Base-by-base conservation (phyloP, 2,113 vertebrate species). In the Sphyrna mokarran region DNA sequence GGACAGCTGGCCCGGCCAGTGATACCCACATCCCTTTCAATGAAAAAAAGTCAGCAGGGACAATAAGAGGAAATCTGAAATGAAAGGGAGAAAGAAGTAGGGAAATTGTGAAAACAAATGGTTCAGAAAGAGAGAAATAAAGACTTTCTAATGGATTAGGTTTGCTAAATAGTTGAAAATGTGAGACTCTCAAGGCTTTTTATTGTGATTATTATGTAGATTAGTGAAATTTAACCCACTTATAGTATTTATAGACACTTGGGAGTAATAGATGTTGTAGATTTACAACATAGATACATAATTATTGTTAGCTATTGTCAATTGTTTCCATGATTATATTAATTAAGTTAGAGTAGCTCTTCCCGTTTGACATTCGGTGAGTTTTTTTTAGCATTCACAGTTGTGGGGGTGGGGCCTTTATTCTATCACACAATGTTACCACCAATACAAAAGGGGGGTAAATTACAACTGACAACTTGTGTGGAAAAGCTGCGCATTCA, bases 291-390 rank as follows among this genome's bases (percentile, higher is more conserved):
- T 83, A 43, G 80, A 83, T 83, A 37, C 80, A 22, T 43, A 83
- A 83, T 83, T 83, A 83, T 83, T 83, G 80, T 83, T 83, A 83
- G 80, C 80, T 83, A 83, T 40, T 83, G 80, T 83, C 80, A 83
- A 40, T 83, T 83, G 80, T 83, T 83, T 83, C 80, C 80, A 40
- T 83, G 37, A 83, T 83, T 83, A 83, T 83, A 83, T 83, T 83
- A 18, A 83, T 83, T 83, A 83, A 83, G 80, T 83, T 40, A 40
- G 80, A 83, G 37, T 83, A 20, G 80, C 16, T 83, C 37, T 83
- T 83, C 4, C 13, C 5, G 16, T 83, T 83, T 83, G 80, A 83
- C 80, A 40, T 83, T 83, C 37, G 16, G 18, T 83, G 72, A 76
- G 80, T 83, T 83, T 83, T 83, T 83, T 83, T 83, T 83, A 83